Percentiles rank a stretch among this genome's conserved stretches.
Conservation (phyloP, 2,797 vertebrate species). For the Dipus sagitta region DNA sequence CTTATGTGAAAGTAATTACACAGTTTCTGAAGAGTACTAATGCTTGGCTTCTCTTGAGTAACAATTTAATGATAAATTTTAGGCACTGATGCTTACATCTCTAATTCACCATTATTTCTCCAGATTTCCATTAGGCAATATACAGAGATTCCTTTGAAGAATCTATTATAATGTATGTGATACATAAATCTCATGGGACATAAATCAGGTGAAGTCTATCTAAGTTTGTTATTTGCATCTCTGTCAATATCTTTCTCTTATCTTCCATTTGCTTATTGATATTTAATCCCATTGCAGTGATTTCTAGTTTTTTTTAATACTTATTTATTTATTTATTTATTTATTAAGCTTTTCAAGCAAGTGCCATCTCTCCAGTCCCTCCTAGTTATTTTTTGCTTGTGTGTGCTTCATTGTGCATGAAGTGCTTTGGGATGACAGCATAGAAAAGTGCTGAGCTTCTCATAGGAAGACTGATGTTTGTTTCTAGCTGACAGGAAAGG, state of each 20-base stretch:
- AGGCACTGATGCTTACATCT: background rate
- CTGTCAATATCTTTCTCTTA: background rate
- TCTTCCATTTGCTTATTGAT: background rate
- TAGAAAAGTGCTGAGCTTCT: background rate
- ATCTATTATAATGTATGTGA: too few relatives aligned
- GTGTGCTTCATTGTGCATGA: background rate
- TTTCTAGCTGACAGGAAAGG: background rate
- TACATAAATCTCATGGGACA: too few relatives aligned
- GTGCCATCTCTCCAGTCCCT: too few relatives aligned
- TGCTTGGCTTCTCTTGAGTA: background rate
- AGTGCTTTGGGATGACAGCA: background rate
- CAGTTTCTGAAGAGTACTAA: background rate
- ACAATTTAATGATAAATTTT: background rate
- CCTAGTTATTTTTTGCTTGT: background rate
- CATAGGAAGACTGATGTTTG: background rate
- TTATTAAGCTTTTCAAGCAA: background rate
- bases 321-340: background rate
- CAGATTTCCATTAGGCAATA: background rate
- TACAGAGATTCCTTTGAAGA: background rate
- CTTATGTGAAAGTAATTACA: background rate
- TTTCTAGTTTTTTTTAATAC: too few relatives aligned
- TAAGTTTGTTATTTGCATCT: background rate
- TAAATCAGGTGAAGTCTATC: too few relatives aligned
- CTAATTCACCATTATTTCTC: too few relatives aligned
- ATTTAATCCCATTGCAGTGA: too few relatives aligned